These are phyloP conservation scores for Chloroceryle amazona DNA, from an alignment of 2,797 vertebrate genomes.

Conservation along the genomic window DNA sequence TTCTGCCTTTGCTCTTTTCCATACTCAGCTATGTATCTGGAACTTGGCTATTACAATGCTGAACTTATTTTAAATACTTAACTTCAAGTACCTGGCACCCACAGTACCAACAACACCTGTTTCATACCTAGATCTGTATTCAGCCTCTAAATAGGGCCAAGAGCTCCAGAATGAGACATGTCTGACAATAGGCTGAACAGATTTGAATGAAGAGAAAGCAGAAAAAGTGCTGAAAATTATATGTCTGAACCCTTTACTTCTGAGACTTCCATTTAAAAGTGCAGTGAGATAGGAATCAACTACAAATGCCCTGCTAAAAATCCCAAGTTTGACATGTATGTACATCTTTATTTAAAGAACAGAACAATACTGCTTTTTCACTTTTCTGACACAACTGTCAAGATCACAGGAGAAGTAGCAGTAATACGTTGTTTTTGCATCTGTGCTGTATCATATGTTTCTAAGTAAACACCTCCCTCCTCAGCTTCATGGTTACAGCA, in stretches of 20 bases:
- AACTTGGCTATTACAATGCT: neutral
- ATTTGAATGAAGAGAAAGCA: neutral
- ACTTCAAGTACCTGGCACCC: neutral
- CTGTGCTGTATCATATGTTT: neutral
- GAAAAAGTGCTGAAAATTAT: neutral
- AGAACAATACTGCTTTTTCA: neutral
- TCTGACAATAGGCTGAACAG: neutral
- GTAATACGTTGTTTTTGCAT: neutral
- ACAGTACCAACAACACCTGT: neutral
- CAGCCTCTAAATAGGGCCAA: neutral
- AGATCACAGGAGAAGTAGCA: neutral
- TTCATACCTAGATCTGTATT: neutral
- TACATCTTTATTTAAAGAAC: neutral
- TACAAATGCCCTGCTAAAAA: neutral
- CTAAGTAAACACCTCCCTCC: neutral
- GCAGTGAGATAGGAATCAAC: neutral
- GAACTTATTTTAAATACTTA: neutral
- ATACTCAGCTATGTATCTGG: neutral
- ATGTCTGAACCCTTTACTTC: neutral
- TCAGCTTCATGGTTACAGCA: neutral
- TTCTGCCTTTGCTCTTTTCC: neutral
- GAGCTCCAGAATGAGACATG: neutral
- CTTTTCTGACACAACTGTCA: neutral
- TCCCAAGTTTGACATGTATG: neutral
- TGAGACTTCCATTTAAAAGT: neutral